Percentiles rank a stretch among this genome's conserved stretches.
Conservation (phyloP, 2,888 invertebrate species). For the Cheiracanthium punctorium region DNA sequence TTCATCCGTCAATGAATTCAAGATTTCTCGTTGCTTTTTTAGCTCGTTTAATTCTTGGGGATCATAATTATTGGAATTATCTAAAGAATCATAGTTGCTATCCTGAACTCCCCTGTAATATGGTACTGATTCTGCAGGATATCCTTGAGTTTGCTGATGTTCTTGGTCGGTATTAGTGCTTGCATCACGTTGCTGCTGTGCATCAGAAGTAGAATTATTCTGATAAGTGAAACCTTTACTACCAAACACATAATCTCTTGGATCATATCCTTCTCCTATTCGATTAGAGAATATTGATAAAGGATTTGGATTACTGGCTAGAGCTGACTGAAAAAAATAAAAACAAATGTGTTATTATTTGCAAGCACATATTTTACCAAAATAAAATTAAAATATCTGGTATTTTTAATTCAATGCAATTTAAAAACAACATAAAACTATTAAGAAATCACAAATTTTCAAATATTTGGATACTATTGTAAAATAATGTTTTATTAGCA, state of each 20-base stretch:
- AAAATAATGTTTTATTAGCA: too few species aligned
- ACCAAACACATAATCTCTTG: constrained; percentile 54
- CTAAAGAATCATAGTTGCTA: constrained; percentile 29
- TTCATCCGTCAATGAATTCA: not conserved
- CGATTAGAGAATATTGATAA: constrained; percentile 26
- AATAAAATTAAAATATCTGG: too few species aligned
- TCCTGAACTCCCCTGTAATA: constrained; percentile 29
- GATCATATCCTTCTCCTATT: constrained; percentile 44
- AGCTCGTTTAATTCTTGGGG: not conserved
- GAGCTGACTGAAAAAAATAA: not conserved
- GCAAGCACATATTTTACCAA: too few species aligned
- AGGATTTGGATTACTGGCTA: not conserved
- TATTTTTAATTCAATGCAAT: too few species aligned
- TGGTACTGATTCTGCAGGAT: constrained; percentile 17
- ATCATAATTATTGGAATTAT: constrained; percentile 30
- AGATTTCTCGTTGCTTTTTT: not conserved
- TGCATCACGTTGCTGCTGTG: not conserved
- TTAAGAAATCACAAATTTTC: too few species aligned
- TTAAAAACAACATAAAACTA: too few species aligned
- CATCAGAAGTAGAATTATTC: not conserved
- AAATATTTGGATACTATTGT: too few species aligned
- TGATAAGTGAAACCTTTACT: constrained; percentile 33
- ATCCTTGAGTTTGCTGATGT: constrained; percentile 10
- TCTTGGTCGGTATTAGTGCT: not conserved
- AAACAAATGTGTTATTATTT: too few species aligned